These are phyloP conservation scores for Dolichopus griseipennis DNA, from an alignment of 2,888 invertebrate genomes.

Conservation along the genomic window DNA sequence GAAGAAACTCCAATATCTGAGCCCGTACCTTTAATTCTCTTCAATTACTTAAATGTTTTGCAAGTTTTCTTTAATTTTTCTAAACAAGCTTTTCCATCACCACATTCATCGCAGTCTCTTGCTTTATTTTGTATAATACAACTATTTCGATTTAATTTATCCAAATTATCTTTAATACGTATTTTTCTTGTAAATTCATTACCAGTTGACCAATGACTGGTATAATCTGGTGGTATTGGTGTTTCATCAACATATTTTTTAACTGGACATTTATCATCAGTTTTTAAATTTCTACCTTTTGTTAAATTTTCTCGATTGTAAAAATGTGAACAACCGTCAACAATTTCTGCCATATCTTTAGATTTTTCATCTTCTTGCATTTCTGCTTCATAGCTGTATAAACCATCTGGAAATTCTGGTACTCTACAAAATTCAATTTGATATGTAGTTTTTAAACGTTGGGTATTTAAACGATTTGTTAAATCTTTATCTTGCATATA, in stretches of 20 bases:
- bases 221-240: slow-evolving; percentile 30
- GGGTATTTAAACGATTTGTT: slow-evolving; percentile 45
- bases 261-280: slow-evolving; percentile 31
- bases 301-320: slow-evolving; percentile 27
- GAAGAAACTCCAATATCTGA: too few relatives aligned
- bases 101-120: slow-evolving; percentile 37
- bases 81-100: slow-evolving; percentile 19
- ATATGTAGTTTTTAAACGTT: slow-evolving; percentile 50
- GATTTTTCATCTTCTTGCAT: slow-evolving; percentile 28
- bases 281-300: slow-evolving; percentile 14
- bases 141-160: slow-evolving; percentile 37
- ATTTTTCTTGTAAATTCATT: slow-evolving; percentile 27
- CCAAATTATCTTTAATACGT: slow-evolving; percentile 38
- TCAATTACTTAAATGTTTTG: neutral
- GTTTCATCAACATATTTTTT: slow-evolving; percentile 33
- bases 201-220: slow-evolving; percentile 33
- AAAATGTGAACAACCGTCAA: slow-evolving; percentile 32
- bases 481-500: slow-evolving; percentile 46
- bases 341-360: slow-evolving; percentile 24
- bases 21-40: too few relatives aligned
- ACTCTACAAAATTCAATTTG: slow-evolving; percentile 48
- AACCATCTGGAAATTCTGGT: slow-evolving; percentile 36
- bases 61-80: neutral
- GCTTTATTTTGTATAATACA: slow-evolving; percentile 37
- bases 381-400: slow-evolving; percentile 32